Conservation (phyloP, 1,140 invertebrate genomes). For the Drosophila insularis region DNA sequence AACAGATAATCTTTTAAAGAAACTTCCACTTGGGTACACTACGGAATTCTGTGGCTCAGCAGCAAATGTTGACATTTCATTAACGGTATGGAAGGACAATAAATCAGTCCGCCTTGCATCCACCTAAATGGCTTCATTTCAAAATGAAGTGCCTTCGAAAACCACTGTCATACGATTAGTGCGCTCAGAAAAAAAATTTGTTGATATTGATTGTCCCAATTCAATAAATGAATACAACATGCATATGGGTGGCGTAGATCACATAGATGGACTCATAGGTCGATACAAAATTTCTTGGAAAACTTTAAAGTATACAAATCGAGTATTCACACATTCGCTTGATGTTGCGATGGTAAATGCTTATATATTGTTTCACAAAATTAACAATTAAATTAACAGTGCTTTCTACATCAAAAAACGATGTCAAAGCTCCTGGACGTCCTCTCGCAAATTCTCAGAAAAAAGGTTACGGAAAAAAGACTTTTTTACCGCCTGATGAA, state of each 20-base stretch:
- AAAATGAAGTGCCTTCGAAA: no score
- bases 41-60: not conserved
- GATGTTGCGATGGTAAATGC: no score
- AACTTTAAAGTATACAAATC: not conserved
- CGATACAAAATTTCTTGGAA: slow-evolving; percentile 14
- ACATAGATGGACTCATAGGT: slow-evolving; percentile 13
- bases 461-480: no score
- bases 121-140: no score
- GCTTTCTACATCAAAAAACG: slow-evolving; percentile 1
- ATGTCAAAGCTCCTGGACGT: not conserved
- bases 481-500: no score
- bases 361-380: no score
- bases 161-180: no score
- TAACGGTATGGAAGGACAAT: slow-evolving; percentile 11
- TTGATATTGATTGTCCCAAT: no score
- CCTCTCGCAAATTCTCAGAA: not conserved
- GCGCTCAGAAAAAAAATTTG: no score
- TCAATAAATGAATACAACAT: no score
- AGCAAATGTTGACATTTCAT: slow-evolving; percentile 12
- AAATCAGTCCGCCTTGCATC: no score
- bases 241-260: no score
- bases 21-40: not conserved
- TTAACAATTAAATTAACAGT: not conserved
- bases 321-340: slow-evolving; percentile 15
- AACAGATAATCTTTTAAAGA: slow-evolving; percentile 1